phyloP scores from a whole-genome alignment of 2,797 vertebrate genomes.

The Ammospiza maritima region DNA sequence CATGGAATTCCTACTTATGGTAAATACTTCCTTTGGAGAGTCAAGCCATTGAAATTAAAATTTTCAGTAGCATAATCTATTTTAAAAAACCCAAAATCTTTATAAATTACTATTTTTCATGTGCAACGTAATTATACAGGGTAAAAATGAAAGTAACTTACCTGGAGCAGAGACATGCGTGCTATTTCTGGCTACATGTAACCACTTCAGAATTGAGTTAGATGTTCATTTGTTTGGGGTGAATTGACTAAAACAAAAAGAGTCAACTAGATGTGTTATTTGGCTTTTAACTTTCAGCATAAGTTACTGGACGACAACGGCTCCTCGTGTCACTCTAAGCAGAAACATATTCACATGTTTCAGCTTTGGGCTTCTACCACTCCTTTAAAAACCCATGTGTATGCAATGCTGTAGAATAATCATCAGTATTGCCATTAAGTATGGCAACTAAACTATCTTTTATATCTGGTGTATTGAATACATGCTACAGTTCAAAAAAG shows the following conservation, averaged over 20 bases:
- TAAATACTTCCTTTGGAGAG: not conserved
- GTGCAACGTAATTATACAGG: not conserved
- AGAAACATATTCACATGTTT: not conserved
- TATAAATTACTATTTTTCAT: not conserved
- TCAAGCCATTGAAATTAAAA: not conserved
- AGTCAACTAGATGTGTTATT: not conserved
- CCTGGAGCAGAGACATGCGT: not conserved
- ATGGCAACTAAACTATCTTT: not conserved
- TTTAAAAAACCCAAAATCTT: accelerated
- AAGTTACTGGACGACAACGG: not conserved
- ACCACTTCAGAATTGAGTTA: not conserved
- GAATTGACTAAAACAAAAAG: not conserved
- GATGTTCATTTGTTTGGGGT: not conserved
- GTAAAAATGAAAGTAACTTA: not conserved
- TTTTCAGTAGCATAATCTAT: not conserved
- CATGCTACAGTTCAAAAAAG: not conserved
- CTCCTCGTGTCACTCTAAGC: not conserved
- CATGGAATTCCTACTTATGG: not conserved
- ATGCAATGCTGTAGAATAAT: not conserved
- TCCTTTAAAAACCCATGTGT: not conserved
- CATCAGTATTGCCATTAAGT: not conserved
- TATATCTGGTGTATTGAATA: not conserved
- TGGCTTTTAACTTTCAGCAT: not conserved
- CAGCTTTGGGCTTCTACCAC: not conserved
- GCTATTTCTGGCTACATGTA: not conserved